phyloP scores from a whole-genome alignment of 2,888 invertebrate species.

The Xylocampa areola region DNA sequence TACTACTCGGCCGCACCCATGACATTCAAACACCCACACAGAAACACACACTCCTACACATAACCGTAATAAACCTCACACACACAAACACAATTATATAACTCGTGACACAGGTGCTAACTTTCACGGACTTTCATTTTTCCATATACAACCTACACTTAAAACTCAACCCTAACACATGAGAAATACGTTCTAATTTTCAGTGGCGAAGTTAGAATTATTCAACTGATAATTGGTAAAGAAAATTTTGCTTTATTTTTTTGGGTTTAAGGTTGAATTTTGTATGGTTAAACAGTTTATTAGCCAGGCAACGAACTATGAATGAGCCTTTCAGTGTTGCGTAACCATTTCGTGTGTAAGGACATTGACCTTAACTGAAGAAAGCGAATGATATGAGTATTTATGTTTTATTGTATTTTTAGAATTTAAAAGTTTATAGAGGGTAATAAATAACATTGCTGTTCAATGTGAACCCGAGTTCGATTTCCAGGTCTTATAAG shows the following conservation, averaged over 20 bases:
- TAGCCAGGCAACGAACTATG: constrained; percentile 45
- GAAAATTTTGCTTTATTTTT: fast-evolving
- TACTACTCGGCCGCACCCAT: constrained; percentile 6
- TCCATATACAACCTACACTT: constrained; percentile 43
- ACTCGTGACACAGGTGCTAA: constrained; percentile 63
- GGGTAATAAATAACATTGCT: no score
- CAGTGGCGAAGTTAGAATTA: not conserved
- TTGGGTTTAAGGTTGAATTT: fast-evolving
- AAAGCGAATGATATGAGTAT: constrained; percentile 53
- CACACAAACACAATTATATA: constrained; percentile 57
- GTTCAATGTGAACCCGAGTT: no score
- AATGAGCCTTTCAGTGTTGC: constrained; percentile 56
- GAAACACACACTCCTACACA: constrained; percentile 32
- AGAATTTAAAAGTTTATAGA: not conserved
- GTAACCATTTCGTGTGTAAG: constrained; percentile 46
- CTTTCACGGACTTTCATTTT: constrained; percentile 81
- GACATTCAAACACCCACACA: constrained; percentile 41
- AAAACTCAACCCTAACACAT: constrained; percentile 16
- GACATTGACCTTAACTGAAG: constrained; percentile 53
- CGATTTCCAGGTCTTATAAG: no score
- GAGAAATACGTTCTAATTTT: constrained; percentile 3
- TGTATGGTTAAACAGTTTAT: not conserved
- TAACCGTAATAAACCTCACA: constrained; percentile 38
- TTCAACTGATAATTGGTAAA: not conserved
- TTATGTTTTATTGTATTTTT: constrained; percentile 15